Evolutionary conservation across 2,888 invertebrate species (phyloP), one percentile per base, ranked within the genome.

Genomic region (Oscheius sp.): DNA sequence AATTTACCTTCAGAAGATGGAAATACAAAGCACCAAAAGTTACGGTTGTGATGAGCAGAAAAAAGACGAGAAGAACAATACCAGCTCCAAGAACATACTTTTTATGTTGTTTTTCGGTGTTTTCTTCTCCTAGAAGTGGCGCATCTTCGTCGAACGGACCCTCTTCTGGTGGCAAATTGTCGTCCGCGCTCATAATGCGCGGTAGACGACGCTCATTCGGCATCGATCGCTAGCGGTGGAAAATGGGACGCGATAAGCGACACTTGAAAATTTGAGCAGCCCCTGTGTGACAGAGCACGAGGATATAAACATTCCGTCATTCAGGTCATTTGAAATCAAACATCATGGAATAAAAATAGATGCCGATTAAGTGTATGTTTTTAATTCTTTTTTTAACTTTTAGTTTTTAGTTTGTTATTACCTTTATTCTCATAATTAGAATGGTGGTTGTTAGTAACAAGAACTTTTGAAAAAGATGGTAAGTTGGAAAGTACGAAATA

Each of bases 21-120:
- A 78, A 78, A 62, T 82, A 83, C 12, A 83, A 72, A 9, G 78
- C 78, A 30, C 78, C 82, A 57, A 83, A 83, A 8, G 82, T 72
- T 20, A 81, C 80, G 6, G 82, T 83, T n/a, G 82, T 74, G 28
- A 83, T 75, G 12, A 81, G 56, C 14, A 83, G 68, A 8, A 75
- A 36, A 56, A 83, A 76, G 6, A 82, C 73, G 26, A 75, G 67
- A 12, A 81, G 69, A 12, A 72, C 63, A 30, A 77, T 59, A 0
- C 70, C 68, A n/a, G 71, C 71, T 5, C 70, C 71, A 9, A 67
- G 33, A 3, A 75, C 70, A 28, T 44, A 44, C n/a, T 44, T 41
- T 22, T 44, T 41, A 8, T 59, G 59, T 2, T 44, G 41, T 41
- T 44, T 41, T 3, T 41, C 59, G 41, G 59, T 20, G 30, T 75